phyloP scores from a whole-genome alignment of 2,113 vertebrate species.

The Lepus europaeus region DNA sequence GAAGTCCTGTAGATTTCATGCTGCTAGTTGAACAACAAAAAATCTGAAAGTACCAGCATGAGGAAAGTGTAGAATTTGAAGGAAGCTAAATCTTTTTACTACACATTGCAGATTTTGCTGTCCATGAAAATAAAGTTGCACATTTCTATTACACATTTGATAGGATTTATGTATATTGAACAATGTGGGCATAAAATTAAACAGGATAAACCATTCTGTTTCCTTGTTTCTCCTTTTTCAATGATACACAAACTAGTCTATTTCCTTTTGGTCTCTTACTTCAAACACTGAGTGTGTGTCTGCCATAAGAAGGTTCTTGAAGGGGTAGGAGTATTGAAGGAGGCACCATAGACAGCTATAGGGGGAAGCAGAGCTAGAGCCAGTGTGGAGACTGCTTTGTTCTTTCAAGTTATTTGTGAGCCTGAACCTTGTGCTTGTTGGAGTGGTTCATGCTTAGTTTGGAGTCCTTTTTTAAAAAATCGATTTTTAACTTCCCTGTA shows the following conservation, averaged over 20 bases:
- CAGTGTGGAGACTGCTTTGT: neutral
- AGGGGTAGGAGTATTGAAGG: neutral
- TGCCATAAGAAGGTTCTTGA: neutral
- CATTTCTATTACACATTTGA: neutral
- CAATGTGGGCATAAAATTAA: neutral
- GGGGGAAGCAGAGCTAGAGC: no score
- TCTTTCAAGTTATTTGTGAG: neutral
- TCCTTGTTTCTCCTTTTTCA: slow-evolving; percentile 46
- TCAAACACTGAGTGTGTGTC: neutral
- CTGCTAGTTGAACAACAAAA: slow-evolving; percentile 73
- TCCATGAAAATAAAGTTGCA: neutral
- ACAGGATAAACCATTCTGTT: slow-evolving; percentile 29
- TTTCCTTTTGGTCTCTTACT: neutral
- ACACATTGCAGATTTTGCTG: neutral
- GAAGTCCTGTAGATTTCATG: slow-evolving; percentile 59
- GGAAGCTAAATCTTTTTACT: neutral
- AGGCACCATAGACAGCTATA: fast-evolving
- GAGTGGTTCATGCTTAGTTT: neutral
- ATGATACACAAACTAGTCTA: neutral
- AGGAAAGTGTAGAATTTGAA: neutral
- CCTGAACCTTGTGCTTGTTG: neutral
- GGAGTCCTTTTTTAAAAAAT: neutral
- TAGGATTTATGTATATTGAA: neutral
- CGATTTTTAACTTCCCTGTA: neutral
- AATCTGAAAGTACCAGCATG: slow-evolving; percentile 29